A percentile compares a stretch with the other conserved stretches of the same genome.
phyloP scores from a whole-genome alignment of 2,888 invertebrate species.

The Xestia ashworthii region DNA sequence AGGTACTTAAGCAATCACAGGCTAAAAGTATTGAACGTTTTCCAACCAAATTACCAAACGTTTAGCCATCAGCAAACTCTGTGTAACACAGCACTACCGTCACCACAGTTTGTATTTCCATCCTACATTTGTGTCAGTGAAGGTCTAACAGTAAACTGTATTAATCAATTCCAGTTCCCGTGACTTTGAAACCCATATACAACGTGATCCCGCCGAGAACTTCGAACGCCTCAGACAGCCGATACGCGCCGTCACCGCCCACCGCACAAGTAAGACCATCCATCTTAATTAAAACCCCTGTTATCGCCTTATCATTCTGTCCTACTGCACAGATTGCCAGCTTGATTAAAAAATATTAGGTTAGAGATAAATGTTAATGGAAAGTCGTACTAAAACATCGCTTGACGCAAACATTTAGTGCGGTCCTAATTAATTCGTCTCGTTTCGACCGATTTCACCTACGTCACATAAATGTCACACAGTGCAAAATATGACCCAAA shows the following conservation, averaged over 20 bases:
- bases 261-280: slow-evolving; percentile 82
- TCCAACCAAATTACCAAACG: not conserved
- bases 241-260: slow-evolving; percentile 78
- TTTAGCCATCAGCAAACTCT: not conserved
- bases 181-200: slow-evolving; percentile 90
- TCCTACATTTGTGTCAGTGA: slow-evolving; percentile 27
- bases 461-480: not conserved
- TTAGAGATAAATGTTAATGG: slow-evolving; percentile 42
- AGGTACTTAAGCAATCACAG: no score
- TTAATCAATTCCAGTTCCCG: slow-evolving; percentile 85
- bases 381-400: slow-evolving; percentile 26
- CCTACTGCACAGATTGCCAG: slow-evolving; percentile 54
- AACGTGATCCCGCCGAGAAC: slow-evolving; percentile 90
- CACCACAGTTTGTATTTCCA: not conserved
- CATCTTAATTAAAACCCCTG: slow-evolving; percentile 76
- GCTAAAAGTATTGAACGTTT: not conserved
- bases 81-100: slow-evolving; percentile 11
- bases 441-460: slow-evolving; percentile 7
- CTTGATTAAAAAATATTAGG: slow-evolving; percentile 57
- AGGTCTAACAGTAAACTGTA: slow-evolving; percentile 47
- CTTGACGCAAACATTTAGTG: slow-evolving; percentile 18
- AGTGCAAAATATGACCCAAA: slow-evolving; percentile 22
- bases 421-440: not conserved
- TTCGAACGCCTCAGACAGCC: slow-evolving; percentile 79
- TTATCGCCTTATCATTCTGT: slow-evolving; percentile 73